Conservation (phyloP, 2,888 invertebrate species). For the Hydrotaea diabolus region DNA sequence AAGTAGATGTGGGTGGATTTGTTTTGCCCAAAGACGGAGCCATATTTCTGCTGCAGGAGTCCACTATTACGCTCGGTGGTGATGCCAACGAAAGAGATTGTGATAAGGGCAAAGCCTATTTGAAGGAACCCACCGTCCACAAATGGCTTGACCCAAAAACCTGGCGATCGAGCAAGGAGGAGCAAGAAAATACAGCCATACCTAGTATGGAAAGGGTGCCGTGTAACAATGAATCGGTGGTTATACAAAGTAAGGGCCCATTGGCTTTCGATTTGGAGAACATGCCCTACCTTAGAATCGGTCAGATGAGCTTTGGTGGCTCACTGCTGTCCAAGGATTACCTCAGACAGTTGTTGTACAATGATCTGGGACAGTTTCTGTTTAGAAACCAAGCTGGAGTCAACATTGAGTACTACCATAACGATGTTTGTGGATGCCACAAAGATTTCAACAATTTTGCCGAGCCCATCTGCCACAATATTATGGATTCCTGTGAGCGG, state of each 20-base stretch:
- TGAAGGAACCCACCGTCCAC: slow-evolving; percentile 71
- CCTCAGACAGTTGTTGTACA: slow-evolving; percentile 73
- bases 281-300: slow-evolving; percentile 73
- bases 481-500: slow-evolving; percentile 71
- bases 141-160: slow-evolving; percentile 79
- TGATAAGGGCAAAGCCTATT: slow-evolving; percentile 71
- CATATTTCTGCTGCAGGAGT: slow-evolving; percentile 73
- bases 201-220: slow-evolving; percentile 78
- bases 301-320: slow-evolving; percentile 76
- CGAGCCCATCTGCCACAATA: slow-evolving; percentile 77
- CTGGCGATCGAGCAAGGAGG: slow-evolving; percentile 72
- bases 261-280: slow-evolving; percentile 77
- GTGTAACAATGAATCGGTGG: slow-evolving; percentile 77
- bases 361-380: slow-evolving; percentile 77
- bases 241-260: slow-evolving; percentile 73
- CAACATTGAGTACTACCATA: slow-evolving; percentile 74
- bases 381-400: slow-evolving; percentile 75
- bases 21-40: slow-evolving; percentile 75
- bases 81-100: slow-evolving; percentile 68
- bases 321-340: slow-evolving; percentile 74
- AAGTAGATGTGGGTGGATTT: slow-evolving; percentile 73
- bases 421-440: slow-evolving; percentile 79
- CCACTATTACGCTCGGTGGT: slow-evolving; percentile 71
- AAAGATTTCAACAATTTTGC: slow-evolving; percentile 71
- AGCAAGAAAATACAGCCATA: slow-evolving; percentile 64